Percentiles rank a stretch among this genome's conserved stretches.
Evolutionary conservation across 2,888 invertebrate genomes (phyloP).

Genomic region (Parelbella ahira): DNA sequence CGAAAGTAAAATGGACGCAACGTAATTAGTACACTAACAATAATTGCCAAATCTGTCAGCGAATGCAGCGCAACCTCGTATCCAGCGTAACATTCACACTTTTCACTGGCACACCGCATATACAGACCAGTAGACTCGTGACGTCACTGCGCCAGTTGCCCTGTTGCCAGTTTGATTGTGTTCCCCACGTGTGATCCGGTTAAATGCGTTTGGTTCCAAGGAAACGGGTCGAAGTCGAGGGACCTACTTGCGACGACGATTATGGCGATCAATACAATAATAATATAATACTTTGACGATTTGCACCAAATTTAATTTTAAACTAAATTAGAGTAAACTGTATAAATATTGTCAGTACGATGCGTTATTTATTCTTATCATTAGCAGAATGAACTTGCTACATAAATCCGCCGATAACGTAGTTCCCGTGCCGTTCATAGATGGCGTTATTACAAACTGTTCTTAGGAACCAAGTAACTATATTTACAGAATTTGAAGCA

Average conservation of each 20-base stretch:
- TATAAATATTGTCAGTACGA: no score
- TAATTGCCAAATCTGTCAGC: no score
- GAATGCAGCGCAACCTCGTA: no score
- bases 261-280: no score
- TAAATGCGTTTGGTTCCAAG: constrained; percentile 34
- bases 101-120: not conserved
- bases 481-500: no score
- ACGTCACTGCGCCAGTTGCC: constrained; percentile 12
- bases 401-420: not conserved
- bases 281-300: no score
- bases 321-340: no score
- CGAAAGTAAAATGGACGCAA: no score
- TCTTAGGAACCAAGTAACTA: no score
- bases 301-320: no score
- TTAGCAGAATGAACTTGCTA: constrained; percentile 5
- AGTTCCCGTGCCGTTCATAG: not conserved
- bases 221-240: constrained; percentile 47
- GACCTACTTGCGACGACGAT: not conserved
- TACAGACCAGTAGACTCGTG: constrained; percentile 6
- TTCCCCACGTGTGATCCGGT: constrained; percentile 43
- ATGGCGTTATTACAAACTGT: not conserved
- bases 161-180: constrained; percentile 7
- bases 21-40: no score
- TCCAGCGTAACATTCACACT: not conserved
- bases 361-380: constrained; percentile 1